Conservation (phyloP, 2,888 invertebrate species). For the Conistra vaccinii region DNA sequence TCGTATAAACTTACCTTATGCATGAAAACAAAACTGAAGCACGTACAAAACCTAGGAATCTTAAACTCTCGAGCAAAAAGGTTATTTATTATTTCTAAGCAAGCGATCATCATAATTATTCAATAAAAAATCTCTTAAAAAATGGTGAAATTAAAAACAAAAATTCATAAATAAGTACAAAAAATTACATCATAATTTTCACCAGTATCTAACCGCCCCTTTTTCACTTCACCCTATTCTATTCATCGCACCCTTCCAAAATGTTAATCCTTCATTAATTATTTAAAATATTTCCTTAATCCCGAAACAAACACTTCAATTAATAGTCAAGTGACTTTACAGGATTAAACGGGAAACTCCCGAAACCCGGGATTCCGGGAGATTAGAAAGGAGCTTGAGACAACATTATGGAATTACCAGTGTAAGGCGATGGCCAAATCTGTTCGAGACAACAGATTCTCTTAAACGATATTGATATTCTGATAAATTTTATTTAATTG, state of each 20-base stretch:
- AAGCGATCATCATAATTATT: neutral
- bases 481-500: constrained; percentile 37
- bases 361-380: constrained; percentile 63
- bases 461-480: constrained; percentile 61
- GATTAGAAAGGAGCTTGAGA: constrained; percentile 71
- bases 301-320: constrained; percentile 72
- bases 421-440: constrained; percentile 71
- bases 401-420: constrained; percentile 73
- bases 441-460: constrained; percentile 53
- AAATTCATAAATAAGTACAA: neutral
- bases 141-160: neutral
- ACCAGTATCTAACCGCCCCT: constrained; percentile 1
- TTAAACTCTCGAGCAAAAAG: neutral
- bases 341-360: constrained; percentile 69
- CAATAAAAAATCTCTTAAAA: neutral
- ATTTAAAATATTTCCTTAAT: constrained; percentile 65
- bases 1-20: neutral
- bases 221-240: constrained; percentile 21
- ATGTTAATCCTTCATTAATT: constrained; percentile 49
- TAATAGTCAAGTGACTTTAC: constrained; percentile 75
- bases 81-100: neutral
- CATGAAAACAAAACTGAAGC: neutral
- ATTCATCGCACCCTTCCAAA: constrained; percentile 35
- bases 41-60: neutral
- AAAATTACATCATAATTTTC: constrained; percentile 11